Base-by-base conservation (phyloP, 2,797 vertebrate species). In the Diplodus puntazzo region DNA sequence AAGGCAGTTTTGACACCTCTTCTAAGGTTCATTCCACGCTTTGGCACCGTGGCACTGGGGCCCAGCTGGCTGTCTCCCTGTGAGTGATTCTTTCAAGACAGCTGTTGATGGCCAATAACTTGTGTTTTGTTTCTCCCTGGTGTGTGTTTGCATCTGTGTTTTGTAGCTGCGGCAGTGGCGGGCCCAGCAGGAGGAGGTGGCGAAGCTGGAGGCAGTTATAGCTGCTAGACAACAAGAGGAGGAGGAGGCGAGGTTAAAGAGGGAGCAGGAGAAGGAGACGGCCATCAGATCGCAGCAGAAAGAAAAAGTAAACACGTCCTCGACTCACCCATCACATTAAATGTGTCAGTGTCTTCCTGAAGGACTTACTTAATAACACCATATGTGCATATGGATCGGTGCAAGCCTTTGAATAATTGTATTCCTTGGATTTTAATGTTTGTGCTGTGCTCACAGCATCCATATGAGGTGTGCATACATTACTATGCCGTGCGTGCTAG, bases 91-190 rank as follows among this genome's bases (percentile, higher is more conserved):
- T 83, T 82, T 75, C 21, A 63, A 82, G 83, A 70, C 75, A 79
- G 67, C 69, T 73, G 73, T 67, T 83, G 73, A 86, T 83, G 67
- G 63, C 74, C 39, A 72, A 42, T 75, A 77, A 86, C 75, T 54
- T 80, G 42, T 9, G 63, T 73, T 72, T 68, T 69, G 43, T 85
- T 71, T 43, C 57, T 69, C 65, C 65, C 69, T 17, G 30, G n/a
- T 85, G 74, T 77, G 70, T 72, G 46, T 87, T 77, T 77, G 52
- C 60, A 54, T 85, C 34, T 81, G 80, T 75, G 60, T 88, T 39
- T 72, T 84, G 76, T 75, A 99, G 98, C 93, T 99, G 88, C 93
- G 94, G 54, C 95, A 93, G 60, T 98, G 97, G 97, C 94, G 91
- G 79, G 89, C 88, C 42, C 96, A 95, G 77, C 97, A 98, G 93